These are phyloP conservation scores for Orientallactaga bullata DNA, from an alignment of 2,113 vertebrate genomes.

Conservation along the genomic window DNA sequence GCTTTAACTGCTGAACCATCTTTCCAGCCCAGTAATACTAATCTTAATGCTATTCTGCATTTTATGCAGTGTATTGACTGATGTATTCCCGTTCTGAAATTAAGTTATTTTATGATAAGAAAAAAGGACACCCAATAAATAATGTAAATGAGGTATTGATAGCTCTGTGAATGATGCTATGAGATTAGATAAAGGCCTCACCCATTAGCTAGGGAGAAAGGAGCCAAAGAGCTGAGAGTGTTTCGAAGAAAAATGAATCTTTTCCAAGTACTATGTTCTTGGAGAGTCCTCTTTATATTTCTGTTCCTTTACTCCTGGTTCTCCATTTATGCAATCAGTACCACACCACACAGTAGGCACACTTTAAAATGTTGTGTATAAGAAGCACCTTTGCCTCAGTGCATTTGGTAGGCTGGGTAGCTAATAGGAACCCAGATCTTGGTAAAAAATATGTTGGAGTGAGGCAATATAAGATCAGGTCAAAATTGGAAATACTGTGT, in stretches of 20 bases:
- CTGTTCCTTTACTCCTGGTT: neutral
- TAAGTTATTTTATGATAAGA: neutral
- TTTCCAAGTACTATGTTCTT: neutral
- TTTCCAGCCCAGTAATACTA: too few relatives aligned
- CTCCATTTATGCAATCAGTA: neutral
- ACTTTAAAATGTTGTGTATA: neutral
- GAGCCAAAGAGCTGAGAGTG: neutral
- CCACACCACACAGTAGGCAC: neutral
- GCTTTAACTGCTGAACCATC: too few relatives aligned
- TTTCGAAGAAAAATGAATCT: neutral
- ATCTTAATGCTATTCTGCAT: neutral
- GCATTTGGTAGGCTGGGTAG: neutral
- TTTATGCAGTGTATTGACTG: neutral
- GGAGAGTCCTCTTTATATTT: neutral
- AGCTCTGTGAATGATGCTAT: neutral
- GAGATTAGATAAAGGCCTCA: neutral
- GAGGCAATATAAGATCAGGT: conserved; percentile 43
- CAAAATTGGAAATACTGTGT: conserved; percentile 58
- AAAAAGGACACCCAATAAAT: neutral
- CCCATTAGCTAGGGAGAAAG: neutral
- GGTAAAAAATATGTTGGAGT: too few relatives aligned
- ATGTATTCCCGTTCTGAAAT: neutral
- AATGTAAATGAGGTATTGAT: neutral
- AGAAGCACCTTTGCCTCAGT: neutral
- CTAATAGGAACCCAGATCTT: neutral